phyloP scores from a whole-genome alignment of 1,140 invertebrate genomes.

The Leptoteleia sp. region DNA sequence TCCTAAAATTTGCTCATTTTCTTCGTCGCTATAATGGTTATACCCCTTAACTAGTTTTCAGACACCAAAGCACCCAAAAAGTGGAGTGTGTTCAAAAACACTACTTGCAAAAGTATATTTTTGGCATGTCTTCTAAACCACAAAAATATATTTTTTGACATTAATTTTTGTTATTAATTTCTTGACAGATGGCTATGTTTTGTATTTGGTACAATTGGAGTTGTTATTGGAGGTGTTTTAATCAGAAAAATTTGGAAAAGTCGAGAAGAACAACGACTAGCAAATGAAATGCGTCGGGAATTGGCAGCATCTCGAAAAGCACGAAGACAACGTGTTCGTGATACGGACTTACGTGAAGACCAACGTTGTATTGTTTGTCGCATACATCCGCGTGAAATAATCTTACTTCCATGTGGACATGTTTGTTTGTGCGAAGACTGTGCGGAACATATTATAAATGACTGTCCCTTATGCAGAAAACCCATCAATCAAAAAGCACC shows the following conservation, averaged over 20 bases:
- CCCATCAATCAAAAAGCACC: conserved; percentile 84
- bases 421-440: conserved; percentile 92
- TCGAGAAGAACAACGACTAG: conserved; percentile 81
- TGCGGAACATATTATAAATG: conserved; percentile 84
- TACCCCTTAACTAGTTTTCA: too few relatives aligned
- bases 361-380: conserved; percentile 89
- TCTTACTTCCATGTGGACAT: conserved; percentile 90
- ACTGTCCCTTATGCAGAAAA: conserved; percentile 88
- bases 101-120: too few relatives aligned
- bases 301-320: conserved; percentile 84
- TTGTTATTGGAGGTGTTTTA: conserved; percentile 84
- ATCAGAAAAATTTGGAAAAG: conserved; percentile 84
- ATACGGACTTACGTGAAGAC: conserved; percentile 84
- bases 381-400: conserved; percentile 89
- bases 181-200: conserved; percentile 83
- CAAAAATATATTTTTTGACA: conserved; percentile 24
- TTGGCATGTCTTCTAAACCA: too few relatives aligned
- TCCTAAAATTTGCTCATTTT: too few relatives aligned
- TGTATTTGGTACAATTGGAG: conserved; percentile 85
- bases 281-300: conserved; percentile 82
- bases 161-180: too few relatives aligned
- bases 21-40: too few relatives aligned
- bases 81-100: too few relatives aligned
- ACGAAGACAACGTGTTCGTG: conserved; percentile 84
- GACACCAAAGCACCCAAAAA: too few relatives aligned